A percentile compares a stretch with the other conserved stretches of the same genome.
These are phyloP conservation scores for Nothobranchius kuhntae DNA, from an alignment of 2,113 vertebrate species.

Conservation along the genomic window DNA sequence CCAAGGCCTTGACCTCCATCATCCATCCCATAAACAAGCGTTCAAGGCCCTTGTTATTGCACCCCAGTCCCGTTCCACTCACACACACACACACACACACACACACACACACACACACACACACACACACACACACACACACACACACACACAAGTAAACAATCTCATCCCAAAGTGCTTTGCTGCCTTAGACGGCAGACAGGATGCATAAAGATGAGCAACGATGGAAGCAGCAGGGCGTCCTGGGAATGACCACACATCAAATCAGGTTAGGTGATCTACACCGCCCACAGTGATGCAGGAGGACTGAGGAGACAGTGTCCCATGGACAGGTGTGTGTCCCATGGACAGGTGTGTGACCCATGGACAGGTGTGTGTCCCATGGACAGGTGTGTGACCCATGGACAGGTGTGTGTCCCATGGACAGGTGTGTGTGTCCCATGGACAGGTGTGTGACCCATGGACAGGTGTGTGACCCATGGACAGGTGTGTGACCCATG, in stretches of 20 bases:
- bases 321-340: conserved; percentile 10
- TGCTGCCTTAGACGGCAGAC: conserved; percentile 30
- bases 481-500: no score
- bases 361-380: no score
- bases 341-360: no score
- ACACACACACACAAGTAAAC: conserved; percentile 6
- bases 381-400: no score
- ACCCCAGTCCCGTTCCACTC: conserved; percentile 12
- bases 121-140: background rate
- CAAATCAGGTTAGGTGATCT: conserved; percentile 64
- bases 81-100: background rate
- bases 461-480: no score
- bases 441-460: no score
- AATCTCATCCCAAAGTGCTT: conserved; percentile 55
- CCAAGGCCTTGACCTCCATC: conserved; percentile 59
- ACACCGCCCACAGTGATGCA: conserved; percentile 15
- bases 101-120: conserved; percentile 3
- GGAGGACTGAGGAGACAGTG: conserved; percentile 6
- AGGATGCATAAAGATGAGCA: conserved; percentile 67
- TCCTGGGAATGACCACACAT: conserved; percentile 51
- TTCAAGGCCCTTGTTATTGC: conserved; percentile 58
- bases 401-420: no score
- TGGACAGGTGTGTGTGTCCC: no score
- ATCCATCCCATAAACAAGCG: conserved; percentile 60
- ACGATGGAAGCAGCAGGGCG: conserved; percentile 53